These are phyloP conservation scores for Lamellibrachia luymesi DNA, from an alignment of 1,140 invertebrate genomes.

Conservation along the genomic window DNA sequence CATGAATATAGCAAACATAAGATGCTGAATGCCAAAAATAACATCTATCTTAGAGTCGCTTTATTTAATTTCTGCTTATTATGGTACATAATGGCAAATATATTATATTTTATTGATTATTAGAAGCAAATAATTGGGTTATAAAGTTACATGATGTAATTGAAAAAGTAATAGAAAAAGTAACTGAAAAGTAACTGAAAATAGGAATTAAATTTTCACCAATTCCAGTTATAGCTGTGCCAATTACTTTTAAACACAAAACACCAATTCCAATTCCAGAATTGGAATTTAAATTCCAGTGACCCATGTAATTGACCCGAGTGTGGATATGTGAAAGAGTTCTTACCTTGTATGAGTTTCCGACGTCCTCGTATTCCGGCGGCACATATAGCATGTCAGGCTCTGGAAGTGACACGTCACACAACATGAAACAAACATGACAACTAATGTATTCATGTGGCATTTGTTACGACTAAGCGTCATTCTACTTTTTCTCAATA, in stretches of 20 bases:
- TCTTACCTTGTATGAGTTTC: conserved; percentile 29
- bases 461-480: neutral
- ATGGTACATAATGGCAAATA: no score
- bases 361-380: conserved; percentile 40
- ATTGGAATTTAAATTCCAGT: no score
- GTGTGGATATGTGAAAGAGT: neutral
- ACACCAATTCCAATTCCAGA: no score
- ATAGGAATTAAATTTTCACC: no score
- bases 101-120: neutral
- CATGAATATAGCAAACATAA: neutral
- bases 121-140: no score
- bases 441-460: neutral
- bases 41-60: no score
- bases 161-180: no score
- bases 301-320: neutral
- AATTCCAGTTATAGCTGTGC: no score
- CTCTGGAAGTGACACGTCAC: conserved; percentile 37
- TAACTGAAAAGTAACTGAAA: no score
- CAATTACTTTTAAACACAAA: no score
- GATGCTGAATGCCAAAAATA: neutral
- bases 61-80: no score
- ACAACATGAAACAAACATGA: neutral
- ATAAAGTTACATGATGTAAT: no score
- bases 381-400: conserved; percentile 45
- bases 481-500: neutral